Percentiles rank a stretch among this genome's conserved stretches.
Conservation (phyloP, 2,113 vertebrate species). For the Mola mola region DNA sequence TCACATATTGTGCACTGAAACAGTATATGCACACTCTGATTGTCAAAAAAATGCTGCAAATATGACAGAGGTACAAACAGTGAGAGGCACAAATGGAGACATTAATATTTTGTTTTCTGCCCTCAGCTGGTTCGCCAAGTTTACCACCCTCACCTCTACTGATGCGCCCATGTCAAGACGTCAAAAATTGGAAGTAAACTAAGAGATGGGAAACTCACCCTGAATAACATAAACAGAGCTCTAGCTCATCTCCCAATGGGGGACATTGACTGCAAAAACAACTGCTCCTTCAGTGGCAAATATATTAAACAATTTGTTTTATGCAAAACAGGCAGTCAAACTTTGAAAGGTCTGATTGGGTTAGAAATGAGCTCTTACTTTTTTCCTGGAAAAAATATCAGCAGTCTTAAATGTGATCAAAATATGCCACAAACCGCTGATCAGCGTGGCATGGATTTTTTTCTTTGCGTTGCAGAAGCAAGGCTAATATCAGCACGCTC, state of each 20-base stretch:
- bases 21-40: slow-evolving; percentile 3
- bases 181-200: slow-evolving; percentile 1
- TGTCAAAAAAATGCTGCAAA: not conserved
- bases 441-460: too few relatives aligned
- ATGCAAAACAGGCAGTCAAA: slow-evolving; percentile 4
- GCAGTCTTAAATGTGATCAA: not conserved
- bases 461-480: too few relatives aligned
- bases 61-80: slow-evolving; percentile 4
- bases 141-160: slow-evolving; percentile 4
- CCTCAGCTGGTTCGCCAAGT: not conserved
- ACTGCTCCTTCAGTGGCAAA: not conserved
- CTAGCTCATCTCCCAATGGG: not conserved
- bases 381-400: not conserved
- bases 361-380: not conserved
- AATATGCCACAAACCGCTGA: too few relatives aligned
- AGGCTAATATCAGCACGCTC: too few relatives aligned
- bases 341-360: not conserved
- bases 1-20: slow-evolving; percentile 4
- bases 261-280: not conserved
- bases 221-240: slow-evolving; percentile 2
- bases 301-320: not conserved
- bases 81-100: not conserved
- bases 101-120: not conserved
- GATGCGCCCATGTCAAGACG: slow-evolving; percentile 5
- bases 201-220: not conserved